Percentiles rank a stretch among this genome's conserved stretches.
Evolutionary conservation across 2,888 invertebrate species (phyloP).

Genomic region (Aproaerema taeniolella): DNA sequence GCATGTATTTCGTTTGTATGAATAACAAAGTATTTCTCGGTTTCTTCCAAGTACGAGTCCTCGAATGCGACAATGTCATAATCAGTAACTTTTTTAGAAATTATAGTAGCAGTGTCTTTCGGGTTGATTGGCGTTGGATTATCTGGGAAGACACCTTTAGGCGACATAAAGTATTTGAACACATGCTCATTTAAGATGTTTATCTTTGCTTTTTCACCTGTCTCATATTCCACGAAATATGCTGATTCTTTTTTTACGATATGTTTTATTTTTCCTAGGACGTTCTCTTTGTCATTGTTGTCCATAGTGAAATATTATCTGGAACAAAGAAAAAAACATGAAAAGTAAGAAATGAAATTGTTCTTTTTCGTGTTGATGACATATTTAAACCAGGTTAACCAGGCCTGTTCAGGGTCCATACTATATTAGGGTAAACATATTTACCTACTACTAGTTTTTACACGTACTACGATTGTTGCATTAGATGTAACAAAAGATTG

Average conservation of each 20-base stretch:
- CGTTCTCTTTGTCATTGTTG: no score
- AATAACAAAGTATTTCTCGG: constrained; percentile 35
- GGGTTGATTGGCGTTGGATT: constrained; percentile 52
- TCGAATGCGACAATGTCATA: constrained; percentile 46
- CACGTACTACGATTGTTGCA: no score
- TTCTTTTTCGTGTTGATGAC: no score
- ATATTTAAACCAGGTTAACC: no score
- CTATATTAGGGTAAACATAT: no score
- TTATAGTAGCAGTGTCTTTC: constrained; percentile 51
- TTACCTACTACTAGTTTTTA: no score
- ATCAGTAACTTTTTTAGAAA: constrained; percentile 39
- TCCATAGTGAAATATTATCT: constrained; percentile 2
- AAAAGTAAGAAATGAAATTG: no score
- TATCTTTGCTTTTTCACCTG: constrained; percentile 46
- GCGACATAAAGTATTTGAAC: constrained; percentile 60
- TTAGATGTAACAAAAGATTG: no score
- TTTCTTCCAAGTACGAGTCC: constrained; percentile 37
- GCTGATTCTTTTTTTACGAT: constrained; percentile 42
- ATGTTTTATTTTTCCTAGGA: constrained; percentile 34
- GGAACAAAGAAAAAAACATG: no score
- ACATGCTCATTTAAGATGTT: constrained; percentile 57
- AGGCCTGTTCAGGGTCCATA: no score
- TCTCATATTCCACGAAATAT: constrained; percentile 43
- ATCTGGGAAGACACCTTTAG: constrained; percentile 46
- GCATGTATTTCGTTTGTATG: constrained; percentile 48